Evolutionary conservation across 2,888 invertebrate species (phyloP).

Genomic region (Troides aeacus): DNA sequence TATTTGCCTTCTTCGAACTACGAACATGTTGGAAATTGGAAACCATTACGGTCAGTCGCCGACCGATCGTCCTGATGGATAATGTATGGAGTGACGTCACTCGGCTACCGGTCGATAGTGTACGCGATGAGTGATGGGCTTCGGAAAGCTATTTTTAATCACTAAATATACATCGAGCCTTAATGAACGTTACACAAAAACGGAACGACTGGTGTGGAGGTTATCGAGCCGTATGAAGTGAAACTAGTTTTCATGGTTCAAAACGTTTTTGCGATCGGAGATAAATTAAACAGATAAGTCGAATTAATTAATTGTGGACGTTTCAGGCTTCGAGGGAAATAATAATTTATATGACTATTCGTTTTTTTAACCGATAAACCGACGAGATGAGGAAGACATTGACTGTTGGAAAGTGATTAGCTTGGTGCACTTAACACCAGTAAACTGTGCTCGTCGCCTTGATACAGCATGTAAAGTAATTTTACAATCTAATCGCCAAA

Average conservation of each 20-base stretch:
- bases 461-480: too few relatives aligned
- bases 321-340: too few relatives aligned
- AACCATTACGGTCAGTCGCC: constrained; percentile 59
- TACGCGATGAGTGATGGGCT: constrained; percentile 7
- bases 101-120: constrained; percentile 16
- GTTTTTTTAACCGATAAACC: too few relatives aligned
- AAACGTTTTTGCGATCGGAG: background rate
- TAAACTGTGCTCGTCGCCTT: too few relatives aligned
- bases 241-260: constrained; percentile 12
- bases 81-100: constrained; percentile 62
- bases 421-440: too few relatives aligned
- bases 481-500: too few relatives aligned
- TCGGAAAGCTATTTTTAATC: constrained; percentile 2
- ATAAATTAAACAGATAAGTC: background rate
- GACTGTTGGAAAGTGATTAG: too few relatives aligned
- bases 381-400: too few relatives aligned
- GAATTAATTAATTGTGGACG: constrained; percentile 17
- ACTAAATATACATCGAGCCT: constrained; percentile 13
- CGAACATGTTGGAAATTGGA: background rate
- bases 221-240: background rate
- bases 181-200: constrained; percentile 5
- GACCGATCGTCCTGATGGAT: constrained; percentile 59
- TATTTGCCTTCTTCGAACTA: too few relatives aligned
- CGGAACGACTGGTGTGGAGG: constrained; percentile 1
- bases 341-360: too few relatives aligned